phyloP scores from a whole-genome alignment of 2,113 vertebrate genomes.

The Antechinus flavipes region DNA sequence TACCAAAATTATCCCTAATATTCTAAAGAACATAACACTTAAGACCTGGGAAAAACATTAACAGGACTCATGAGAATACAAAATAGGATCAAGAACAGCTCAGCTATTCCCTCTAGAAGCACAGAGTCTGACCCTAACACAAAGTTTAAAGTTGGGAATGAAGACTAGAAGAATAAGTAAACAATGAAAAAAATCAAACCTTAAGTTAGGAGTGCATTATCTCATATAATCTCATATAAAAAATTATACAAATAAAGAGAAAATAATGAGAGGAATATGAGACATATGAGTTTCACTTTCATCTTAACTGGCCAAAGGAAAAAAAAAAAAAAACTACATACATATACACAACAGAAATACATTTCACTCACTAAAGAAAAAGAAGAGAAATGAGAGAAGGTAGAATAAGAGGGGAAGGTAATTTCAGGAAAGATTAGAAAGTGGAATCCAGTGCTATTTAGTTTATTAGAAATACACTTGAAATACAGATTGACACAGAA shows the following conservation, averaged over 20 bases:
- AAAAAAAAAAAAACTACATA: background rate
- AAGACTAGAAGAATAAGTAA: background rate
- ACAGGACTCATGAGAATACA: background rate
- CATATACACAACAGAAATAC: background rate
- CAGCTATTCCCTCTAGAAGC: background rate
- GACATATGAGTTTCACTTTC: background rate
- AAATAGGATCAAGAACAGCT: background rate
- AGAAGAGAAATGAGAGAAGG: background rate
- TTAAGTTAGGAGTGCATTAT: background rate
- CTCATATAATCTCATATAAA: background rate
- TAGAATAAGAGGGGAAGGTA: background rate
- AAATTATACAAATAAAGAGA: background rate
- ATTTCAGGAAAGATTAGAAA: background rate
- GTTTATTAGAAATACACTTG: background rate
- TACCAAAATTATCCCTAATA: background rate
- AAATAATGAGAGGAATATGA: background rate
- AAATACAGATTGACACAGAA: background rate
- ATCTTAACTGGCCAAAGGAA: background rate
- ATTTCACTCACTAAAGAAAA: background rate
- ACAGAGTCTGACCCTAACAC: background rate
- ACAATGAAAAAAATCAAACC: background rate
- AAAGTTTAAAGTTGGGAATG: background rate
- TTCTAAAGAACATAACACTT: background rate
- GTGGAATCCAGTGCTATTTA: background rate
- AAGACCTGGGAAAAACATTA: background rate